A percentile compares a stretch with the other conserved stretches of the same genome.
These are phyloP conservation scores for Actinernus sp. DNA, from an alignment of 92 coral and sea anemone species.

Conservation along the genomic window DNA sequence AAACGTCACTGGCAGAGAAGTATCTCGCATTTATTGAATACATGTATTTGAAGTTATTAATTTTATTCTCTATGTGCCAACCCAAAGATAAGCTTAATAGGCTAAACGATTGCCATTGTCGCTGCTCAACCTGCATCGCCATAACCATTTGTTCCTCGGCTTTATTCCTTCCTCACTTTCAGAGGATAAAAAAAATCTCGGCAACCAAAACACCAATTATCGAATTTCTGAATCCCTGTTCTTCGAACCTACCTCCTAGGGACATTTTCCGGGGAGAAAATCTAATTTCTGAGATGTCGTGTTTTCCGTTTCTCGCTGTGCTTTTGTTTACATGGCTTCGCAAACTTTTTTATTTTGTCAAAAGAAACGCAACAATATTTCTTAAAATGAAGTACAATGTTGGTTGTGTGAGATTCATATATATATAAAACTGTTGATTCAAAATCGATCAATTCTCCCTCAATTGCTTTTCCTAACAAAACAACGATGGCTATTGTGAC, in stretches of 20 bases:
- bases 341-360: background rate
- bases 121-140: too few species aligned
- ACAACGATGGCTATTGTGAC: slow-evolving; percentile 1
- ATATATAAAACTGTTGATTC: background rate
- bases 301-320: slow-evolving; percentile 1
- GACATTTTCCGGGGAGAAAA: background rate
- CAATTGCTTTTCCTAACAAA: background rate
- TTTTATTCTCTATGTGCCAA: too few species aligned
- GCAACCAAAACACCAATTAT: background rate
- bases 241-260: background rate
- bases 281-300: background rate
- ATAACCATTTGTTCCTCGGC: too few species aligned
- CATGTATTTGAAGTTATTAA: too few species aligned
- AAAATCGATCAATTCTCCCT: slow-evolving; percentile 3
- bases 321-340: background rate
- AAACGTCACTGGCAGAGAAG: too few species aligned
- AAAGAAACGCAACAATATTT: background rate
- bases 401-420: background rate
- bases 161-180: too few species aligned
- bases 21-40: too few species aligned
- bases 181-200: background rate
- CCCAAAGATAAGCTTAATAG: too few species aligned
- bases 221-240: background rate
- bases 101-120: too few species aligned
- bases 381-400: background rate